These are phyloP conservation scores for Nannospalax galili DNA, from an alignment of 2,113 vertebrate species.

Conservation along the genomic window DNA sequence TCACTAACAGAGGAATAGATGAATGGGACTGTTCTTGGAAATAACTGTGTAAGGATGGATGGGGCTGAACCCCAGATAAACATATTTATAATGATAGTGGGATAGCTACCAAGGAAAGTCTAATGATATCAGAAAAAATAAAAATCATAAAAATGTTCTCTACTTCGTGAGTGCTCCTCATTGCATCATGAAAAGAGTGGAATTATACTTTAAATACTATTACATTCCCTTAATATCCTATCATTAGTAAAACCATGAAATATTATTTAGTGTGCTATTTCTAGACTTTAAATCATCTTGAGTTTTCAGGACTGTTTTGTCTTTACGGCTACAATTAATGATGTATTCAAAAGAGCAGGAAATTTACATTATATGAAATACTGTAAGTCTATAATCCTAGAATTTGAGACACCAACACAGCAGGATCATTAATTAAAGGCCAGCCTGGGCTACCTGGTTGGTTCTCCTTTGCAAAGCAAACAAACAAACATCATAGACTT, in stretches of 20 bases:
- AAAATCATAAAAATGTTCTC: too few relatives aligned
- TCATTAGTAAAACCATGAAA: neutral
- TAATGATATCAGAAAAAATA: neutral
- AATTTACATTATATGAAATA: too few relatives aligned
- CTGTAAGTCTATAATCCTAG: too few relatives aligned
- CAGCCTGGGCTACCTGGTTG: neutral
- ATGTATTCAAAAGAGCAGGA: too few relatives aligned
- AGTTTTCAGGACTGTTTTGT: constrained; percentile 1
- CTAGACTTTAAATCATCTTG: neutral
- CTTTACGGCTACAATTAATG: constrained; percentile 7
- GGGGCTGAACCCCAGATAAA: neutral
- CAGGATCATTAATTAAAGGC: neutral
- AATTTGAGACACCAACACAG: too few relatives aligned
- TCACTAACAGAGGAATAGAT: neutral
- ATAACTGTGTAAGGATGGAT: neutral
- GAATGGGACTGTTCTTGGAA: neutral
- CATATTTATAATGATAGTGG: neutral
- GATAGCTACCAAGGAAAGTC: neutral
- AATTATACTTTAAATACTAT: neutral
- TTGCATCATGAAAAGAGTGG: neutral
- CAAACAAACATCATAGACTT: neutral
- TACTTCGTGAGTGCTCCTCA: too few relatives aligned
- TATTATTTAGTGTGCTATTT: neutral
- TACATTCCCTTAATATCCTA: neutral
- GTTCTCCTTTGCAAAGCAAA: neutral